Conservation (phyloP, 2,888 invertebrate genomes). For the Caenorhabditis japonica region DNA sequence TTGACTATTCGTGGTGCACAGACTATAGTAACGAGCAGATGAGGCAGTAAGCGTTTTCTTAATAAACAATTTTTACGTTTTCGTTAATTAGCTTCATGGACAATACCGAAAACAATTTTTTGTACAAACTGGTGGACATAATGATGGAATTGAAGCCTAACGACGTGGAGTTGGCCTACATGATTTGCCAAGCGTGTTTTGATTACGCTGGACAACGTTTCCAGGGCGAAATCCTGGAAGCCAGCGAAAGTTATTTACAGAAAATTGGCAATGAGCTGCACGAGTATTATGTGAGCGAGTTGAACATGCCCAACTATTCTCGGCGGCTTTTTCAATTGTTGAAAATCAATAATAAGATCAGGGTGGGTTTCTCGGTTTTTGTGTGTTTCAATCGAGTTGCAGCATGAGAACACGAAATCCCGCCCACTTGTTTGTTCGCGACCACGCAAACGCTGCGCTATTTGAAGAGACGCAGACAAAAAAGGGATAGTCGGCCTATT, state of each 20-base stretch:
- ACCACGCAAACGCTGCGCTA: too few relatives aligned
- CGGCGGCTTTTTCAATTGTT: slow-evolving; percentile 15
- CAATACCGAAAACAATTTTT: slow-evolving; percentile 36
- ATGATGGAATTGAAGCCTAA: slow-evolving; percentile 29
- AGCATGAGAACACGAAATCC: too few relatives aligned
- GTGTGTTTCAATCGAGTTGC: too few relatives aligned
- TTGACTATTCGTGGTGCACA: slow-evolving; percentile 36
- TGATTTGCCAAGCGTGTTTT: slow-evolving; percentile 38
- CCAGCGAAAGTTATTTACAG: slow-evolving; percentile 3
- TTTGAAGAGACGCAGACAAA: too few relatives aligned
- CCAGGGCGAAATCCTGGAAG: slow-evolving; percentile 18
- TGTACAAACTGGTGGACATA: slow-evolving; percentile 20
- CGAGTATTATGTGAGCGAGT: slow-evolving; percentile 29
- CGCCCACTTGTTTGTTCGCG: too few relatives aligned
- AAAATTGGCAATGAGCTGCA: slow-evolving; percentile 23
- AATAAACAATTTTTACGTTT: neutral
- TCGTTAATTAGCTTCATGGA: slow-evolving; percentile 25
- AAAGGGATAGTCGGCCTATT: too few relatives aligned
- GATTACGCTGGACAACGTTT: slow-evolving; percentile 33
- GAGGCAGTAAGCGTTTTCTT: slow-evolving; percentile 18
- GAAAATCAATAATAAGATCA: slow-evolving; percentile 40
- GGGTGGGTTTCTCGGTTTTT: slow-evolving; percentile 15
- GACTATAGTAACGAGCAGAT: slow-evolving; percentile 39
- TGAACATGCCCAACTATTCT: slow-evolving; percentile 32
- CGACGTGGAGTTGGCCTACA: slow-evolving; percentile 28